Base-by-base conservation (phyloP, 2,113 vertebrate species). In the Cettia cetti region DNA sequence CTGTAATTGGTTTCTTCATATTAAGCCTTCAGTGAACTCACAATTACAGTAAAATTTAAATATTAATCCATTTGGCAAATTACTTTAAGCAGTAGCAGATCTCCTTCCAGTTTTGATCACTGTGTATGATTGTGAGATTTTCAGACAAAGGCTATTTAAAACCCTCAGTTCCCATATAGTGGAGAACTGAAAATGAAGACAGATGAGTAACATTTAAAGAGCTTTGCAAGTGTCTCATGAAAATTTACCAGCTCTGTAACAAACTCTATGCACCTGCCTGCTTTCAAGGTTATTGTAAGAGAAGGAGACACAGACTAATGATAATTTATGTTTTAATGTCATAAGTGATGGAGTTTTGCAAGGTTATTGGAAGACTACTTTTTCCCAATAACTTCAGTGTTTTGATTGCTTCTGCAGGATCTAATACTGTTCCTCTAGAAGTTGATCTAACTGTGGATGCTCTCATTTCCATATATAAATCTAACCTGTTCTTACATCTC, bases 131-230 rank as follows among this genome's bases (percentile, higher is more conserved):
- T 91, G 90, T 88, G 45, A 96, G 70, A 95, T 96, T 94, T 96
- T 94, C 96, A 84, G 86, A 82, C 70, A 95, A 96, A 92, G 92
- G 64, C 88, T 97, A 50, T 97, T 97, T 95, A 92, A 98, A 98
- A 88, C 71, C 83, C 81, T 94, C 70, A 9, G 7, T 96, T 98
- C 89, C 79, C 77, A 69, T 95, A 69, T 90, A 97, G 82, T 83
- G 83, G 84, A 82, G 94, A 96, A 95, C 93, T 97, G 96, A 96
- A 97, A 98, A 95, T 93, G 82, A 96, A 96, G 95, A 95, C 93
- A 96, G 82, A 97, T 97, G 85, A 97, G 54, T 95, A 94, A 94
- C 87, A 89, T 96, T 95, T 91, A 91, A 96, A 63, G 61, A 90
- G 68, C 83, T 81, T 89, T 85, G 77, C 61, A 89, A 89, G 77